Base-by-base conservation (phyloP, 2,888 invertebrate species). In the Drosophila nr. medialis region DNA sequence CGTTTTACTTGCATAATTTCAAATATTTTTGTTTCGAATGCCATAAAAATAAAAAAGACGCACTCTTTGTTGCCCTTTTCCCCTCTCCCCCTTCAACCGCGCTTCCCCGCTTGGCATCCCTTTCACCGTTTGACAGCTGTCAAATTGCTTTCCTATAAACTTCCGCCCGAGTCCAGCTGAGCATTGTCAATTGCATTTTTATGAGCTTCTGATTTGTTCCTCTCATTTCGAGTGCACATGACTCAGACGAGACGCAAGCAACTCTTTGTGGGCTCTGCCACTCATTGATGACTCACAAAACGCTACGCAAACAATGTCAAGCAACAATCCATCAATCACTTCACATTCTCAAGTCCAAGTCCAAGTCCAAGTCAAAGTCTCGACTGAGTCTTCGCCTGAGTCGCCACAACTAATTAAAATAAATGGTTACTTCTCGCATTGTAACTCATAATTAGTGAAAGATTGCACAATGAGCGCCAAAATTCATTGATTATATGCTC, bases 111-210 rank as follows among this genome's bases (percentile, higher is more conserved):
- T 11, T 30, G 30, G 40, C 56, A 42, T 56, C 56, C 42, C 58
- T 58, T 62, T 40, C 40, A 30, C 32, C 38, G 27, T 65, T 71
- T 75, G 80, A 77, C 76, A 77, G 76, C 80, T 80, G 80, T 78
- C 80, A 67, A 66, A 80, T 29, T 54, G 70, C 30, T 27, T 69
- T 61, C n/a, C 62, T 50, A 79, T 80, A 80, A 80, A 71, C 80
- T 62, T 80, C 62, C 80, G 77, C 38, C 40, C 34, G 48, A 29
- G 61, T 77, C 81, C 81, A 56, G 49, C 53, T 51, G 29, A 61
- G 24, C 64, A 61, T 48, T 70, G 71, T 72, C 86, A 83, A 86
- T 84, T 83, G 79, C 79, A 86, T 64, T 84, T 89, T 84, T 89
- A 84, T 64, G 84, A 86, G 83, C 59, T 61, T 75, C 30, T 60